Base-by-base conservation (phyloP, 2,888 invertebrate genomes). In the Scaptodrosophila latifasciaeformis region DNA sequence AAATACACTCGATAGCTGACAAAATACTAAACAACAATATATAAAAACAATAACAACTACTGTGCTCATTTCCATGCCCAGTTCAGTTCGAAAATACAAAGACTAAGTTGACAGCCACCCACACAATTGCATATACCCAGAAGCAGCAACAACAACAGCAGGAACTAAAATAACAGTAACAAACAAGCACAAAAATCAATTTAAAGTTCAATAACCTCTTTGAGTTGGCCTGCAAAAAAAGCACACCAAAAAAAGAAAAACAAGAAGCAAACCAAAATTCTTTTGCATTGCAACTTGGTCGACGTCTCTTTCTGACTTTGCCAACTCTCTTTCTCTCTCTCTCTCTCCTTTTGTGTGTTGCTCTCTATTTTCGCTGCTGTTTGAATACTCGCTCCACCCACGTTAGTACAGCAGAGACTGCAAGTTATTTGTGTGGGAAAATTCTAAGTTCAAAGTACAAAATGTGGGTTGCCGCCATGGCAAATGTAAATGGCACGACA, bases 361-460 rank as follows among this genome's bases (percentile, higher is more conserved):
- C 24, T 29, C 15, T 57, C 52, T 45, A 46, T 30, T 30, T 10
- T 30, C 12, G 30, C 12, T 10, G 30, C 12, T 30, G 30, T 34
- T 34, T n/a, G n/a, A n/a, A n/a, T n/a, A n/a, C n/a, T n/a, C n/a
- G 10, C 37, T 10, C 37, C 17, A 9, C 37, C 40, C 7, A 40
- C 40, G 40, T 9, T 52, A 35, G 53, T 39, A 42, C 29, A 30
- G n/a, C 40, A 42, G n/a, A n/a, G n/a, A 13, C 31, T 55, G 52
- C 59, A 45, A 66, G 51, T 62, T 66, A 65, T 56, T 66, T 66
- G 60, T 67, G 60, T 63, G 67, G 57, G 37, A 67, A 72, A 77
- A 70, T n/a, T n/a, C n/a, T 74, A 66, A 74, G 72, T 72, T 77
- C 75, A 74, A 64, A 72, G 74, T 55, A 77, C 63, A 77, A 67